Evolutionary conservation across 2,888 invertebrate species (phyloP).

Genomic region (Drosophila tanythrix): DNA sequence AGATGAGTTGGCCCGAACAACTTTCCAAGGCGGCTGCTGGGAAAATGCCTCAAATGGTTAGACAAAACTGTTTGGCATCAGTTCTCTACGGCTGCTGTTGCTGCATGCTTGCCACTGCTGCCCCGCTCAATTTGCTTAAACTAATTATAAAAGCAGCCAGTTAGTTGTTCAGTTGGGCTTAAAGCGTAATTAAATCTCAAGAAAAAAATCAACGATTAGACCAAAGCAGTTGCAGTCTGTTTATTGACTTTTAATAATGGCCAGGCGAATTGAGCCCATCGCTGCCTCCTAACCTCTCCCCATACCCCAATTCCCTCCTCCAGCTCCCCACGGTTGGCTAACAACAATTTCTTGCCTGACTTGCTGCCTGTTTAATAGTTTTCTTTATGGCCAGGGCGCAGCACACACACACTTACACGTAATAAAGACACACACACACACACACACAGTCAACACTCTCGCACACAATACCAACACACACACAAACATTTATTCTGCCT

Average conservation of each 20-base stretch:
- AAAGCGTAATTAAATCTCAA: slow-evolving; percentile 53
- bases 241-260: slow-evolving; percentile 78
- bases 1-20: slow-evolving; percentile 54
- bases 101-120: slow-evolving; percentile 28
- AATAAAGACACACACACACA: slow-evolving; percentile 7
- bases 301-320: neutral
- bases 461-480: slow-evolving; percentile 21
- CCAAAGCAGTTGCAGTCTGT: slow-evolving; percentile 55
- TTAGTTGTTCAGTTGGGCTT: slow-evolving; percentile 29
- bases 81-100: slow-evolving; percentile 7
- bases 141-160: slow-evolving; percentile 72
- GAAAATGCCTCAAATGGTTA: slow-evolving; percentile 74
- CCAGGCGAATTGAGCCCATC: slow-evolving; percentile 49
- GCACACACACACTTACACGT: slow-evolving; percentile 38
- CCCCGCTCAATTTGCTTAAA: slow-evolving; percentile 59
- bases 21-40: slow-evolving; percentile 65
- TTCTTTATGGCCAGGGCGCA: slow-evolving; percentile 75
- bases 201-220: slow-evolving; percentile 53
- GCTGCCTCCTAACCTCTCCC: neutral
- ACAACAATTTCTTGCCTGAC: slow-evolving; percentile 57
- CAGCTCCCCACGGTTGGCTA: slow-evolving; percentile 35
- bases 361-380: slow-evolving; percentile 73
- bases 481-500: slow-evolving; percentile 44
- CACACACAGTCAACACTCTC: slow-evolving; percentile 23
- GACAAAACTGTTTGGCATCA: slow-evolving; percentile 50